These are phyloP conservation scores for Geotrypetes seraphini DNA, from an alignment of 2,797 vertebrate species.

Conservation along the genomic window DNA sequence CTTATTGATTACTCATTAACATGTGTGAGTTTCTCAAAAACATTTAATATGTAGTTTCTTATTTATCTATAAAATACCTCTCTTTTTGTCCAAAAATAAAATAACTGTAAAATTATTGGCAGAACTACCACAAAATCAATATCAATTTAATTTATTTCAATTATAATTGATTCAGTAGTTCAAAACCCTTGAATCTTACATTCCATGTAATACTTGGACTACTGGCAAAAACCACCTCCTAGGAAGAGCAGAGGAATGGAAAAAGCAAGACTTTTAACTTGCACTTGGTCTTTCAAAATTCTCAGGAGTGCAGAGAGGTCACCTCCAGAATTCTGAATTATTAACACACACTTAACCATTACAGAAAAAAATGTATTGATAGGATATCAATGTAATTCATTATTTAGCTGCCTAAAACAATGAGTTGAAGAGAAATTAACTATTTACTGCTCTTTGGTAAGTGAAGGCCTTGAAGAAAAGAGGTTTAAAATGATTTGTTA, in stretches of 20 bases:
- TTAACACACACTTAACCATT: constrained; percentile 79
- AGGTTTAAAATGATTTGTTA: constrained; percentile 31
- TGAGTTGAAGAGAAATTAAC: constrained; percentile 38
- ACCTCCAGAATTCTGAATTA: constrained; percentile 82
- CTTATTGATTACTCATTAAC: too few relatives aligned
- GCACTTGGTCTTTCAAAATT: constrained; percentile 50
- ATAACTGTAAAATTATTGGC: neutral
- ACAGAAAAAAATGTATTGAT: constrained; percentile 81
- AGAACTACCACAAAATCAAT: neutral
- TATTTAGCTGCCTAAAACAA: constrained; percentile 79
- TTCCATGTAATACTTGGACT: constrained; percentile 32
- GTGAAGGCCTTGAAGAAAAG: constrained; percentile 39
- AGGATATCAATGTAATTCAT: constrained; percentile 81
- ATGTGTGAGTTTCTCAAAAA: too few relatives aligned
- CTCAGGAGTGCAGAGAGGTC: constrained; percentile 56
- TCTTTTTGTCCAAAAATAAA: constrained; percentile 4
- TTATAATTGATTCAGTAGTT: constrained; percentile 28
- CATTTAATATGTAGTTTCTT: too few relatives aligned
- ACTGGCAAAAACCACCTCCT: constrained; percentile 9
- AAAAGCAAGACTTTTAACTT: constrained; percentile 48
- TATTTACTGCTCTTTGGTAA: constrained; percentile 38
- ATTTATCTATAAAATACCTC: too few relatives aligned
- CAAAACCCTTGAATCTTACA: constrained; percentile 32
- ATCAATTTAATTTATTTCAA: neutral
- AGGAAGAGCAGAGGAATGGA: constrained; percentile 3